Percentiles rank a stretch among this genome's conserved stretches.
phyloP scores from a whole-genome alignment of 2,797 vertebrate species.

The Tadarida brasiliensis region DNA sequence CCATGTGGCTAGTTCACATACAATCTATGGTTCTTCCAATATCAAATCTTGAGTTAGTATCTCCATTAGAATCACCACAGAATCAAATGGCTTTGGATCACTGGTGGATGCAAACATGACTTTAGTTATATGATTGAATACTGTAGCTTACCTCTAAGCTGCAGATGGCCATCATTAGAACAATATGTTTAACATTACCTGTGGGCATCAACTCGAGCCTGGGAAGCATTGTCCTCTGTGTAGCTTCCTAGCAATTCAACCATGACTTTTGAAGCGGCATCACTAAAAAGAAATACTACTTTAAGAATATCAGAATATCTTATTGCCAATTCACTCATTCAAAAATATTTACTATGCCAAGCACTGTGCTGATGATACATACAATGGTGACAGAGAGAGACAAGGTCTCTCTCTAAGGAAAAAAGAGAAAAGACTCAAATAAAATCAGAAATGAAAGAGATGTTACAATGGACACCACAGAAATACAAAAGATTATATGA shows the following conservation, averaged over 20 bases:
- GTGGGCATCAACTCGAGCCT: slow-evolving; percentile 98
- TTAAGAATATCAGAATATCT: slow-evolving; percentile 66
- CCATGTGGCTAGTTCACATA: neutral
- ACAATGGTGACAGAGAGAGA: neutral
- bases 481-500: neutral
- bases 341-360: slow-evolving; percentile 38
- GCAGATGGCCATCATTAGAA: neutral
- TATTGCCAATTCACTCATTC: slow-evolving; percentile 57
- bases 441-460: neutral
- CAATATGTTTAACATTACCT: slow-evolving; percentile 88
- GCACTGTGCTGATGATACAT: neutral
- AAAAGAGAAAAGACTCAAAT: neutral
- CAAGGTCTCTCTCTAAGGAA: neutral
- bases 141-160: neutral
- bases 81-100: neutral
- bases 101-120: neutral
- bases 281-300: slow-evolving; percentile 87
- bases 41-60: neutral
- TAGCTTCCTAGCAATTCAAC: slow-evolving; percentile 98
- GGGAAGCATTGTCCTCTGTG: slow-evolving; percentile 99
- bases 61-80: neutral
- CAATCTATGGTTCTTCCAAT: neutral
- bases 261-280: slow-evolving; percentile 98
- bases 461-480: neutral
- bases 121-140: neutral